These are phyloP conservation scores for Clusia tigrina DNA, from an alignment of 2,888 invertebrate species.

Conservation along the genomic window DNA sequence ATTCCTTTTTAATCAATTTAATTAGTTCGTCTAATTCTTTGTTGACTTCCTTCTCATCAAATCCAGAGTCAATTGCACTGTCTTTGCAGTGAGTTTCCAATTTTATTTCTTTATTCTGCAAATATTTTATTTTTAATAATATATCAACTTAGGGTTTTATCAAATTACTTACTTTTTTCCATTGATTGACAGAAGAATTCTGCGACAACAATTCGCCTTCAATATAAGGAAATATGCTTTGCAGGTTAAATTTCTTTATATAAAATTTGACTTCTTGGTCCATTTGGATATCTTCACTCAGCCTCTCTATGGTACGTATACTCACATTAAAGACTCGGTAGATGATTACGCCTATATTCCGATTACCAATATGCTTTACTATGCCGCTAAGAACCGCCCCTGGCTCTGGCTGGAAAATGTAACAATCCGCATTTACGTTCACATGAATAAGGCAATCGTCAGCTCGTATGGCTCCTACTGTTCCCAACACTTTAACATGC, in stretches of 20 bases:
- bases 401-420: slow-evolving; percentile 70
- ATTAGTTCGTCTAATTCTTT: slow-evolving; percentile 48
- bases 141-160: too few species aligned
- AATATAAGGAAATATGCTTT: slow-evolving; percentile 59
- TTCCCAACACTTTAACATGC: slow-evolving; percentile 68
- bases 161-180: slow-evolving; percentile 29
- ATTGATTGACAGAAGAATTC: slow-evolving; percentile 28
- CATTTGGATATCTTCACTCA: slow-evolving; percentile 54
- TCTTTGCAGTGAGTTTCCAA: slow-evolving; percentile 13
- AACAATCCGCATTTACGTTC: slow-evolving; percentile 71
- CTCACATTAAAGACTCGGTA: slow-evolving; percentile 73
- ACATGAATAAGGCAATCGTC: slow-evolving; percentile 70
- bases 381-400: slow-evolving; percentile 68
- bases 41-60: slow-evolving; percentile 38
- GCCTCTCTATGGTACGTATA: slow-evolving; percentile 64
- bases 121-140: too few species aligned
- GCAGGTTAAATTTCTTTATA: slow-evolving; percentile 58
- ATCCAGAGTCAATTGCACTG: slow-evolving; percentile 34
- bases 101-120: slow-evolving; percentile 39
- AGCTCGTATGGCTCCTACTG: slow-evolving; percentile 65
- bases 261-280: slow-evolving; percentile 62
- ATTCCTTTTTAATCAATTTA: slow-evolving; percentile 45
- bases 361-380: slow-evolving; percentile 67
- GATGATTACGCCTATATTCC: slow-evolving; percentile 71
- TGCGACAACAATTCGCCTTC: slow-evolving; percentile 56